Evolutionary conservation across 2,888 invertebrate genomes (phyloP).

Genomic region (Macropis europaea): DNA sequence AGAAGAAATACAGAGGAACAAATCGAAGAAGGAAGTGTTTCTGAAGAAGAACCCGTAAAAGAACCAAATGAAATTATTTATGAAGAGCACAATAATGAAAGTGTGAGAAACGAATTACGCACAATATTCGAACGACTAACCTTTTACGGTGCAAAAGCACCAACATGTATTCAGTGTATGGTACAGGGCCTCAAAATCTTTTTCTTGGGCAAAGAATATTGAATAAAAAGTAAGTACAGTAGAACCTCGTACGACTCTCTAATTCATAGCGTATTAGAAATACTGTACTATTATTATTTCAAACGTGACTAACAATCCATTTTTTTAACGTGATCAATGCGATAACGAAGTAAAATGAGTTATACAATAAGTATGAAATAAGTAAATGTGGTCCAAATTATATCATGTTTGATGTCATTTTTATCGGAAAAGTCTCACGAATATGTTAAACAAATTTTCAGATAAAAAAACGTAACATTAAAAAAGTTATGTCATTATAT

Average conservation of each 20-base stretch:
- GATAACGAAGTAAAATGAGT: too few species aligned
- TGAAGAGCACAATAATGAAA: not conserved
- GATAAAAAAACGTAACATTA: too few species aligned
- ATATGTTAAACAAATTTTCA: too few species aligned
- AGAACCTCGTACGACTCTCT: not conserved
- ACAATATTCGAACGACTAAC: not conserved
- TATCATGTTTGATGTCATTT: too few species aligned
- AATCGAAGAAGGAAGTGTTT: not conserved
- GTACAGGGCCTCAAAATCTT: slow-evolving; percentile 5
- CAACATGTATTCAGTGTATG: slow-evolving; percentile 3
- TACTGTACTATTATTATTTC: too few species aligned
- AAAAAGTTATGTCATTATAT: too few species aligned
- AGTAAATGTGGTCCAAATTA: too few species aligned
- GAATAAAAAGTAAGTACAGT: not conserved
- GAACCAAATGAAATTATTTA: not conserved
- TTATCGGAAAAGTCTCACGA: too few species aligned
- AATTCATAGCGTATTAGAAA: not conserved
- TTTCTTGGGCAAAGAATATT: slow-evolving; percentile 11
- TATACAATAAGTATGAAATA: too few species aligned
- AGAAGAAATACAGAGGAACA: not conserved
- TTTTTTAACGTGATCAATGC: too few species aligned
- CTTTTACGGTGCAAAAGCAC: not conserved
- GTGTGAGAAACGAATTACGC: not conserved
- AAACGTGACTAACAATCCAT: too few species aligned
- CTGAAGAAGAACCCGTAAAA: not conserved